phyloP scores from a whole-genome alignment of 2,113 vertebrate species.

The Menidia beryllina region DNA sequence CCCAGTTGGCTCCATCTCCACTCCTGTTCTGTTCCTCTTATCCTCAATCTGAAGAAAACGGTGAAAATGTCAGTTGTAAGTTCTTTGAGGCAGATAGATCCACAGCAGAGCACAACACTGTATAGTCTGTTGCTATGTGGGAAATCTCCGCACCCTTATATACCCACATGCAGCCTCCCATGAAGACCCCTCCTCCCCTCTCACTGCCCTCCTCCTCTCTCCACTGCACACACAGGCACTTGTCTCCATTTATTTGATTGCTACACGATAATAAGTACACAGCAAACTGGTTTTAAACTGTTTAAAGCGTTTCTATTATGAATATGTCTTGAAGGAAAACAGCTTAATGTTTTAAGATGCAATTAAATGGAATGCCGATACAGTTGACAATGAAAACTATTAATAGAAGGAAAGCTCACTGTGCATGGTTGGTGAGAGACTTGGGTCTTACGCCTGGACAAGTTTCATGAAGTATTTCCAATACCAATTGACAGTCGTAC shows the following conservation, averaged over 20 bases:
- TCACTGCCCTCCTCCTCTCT: slow-evolving; percentile 24
- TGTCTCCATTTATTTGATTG: slow-evolving; percentile 32
- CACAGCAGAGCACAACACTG: slow-evolving; percentile 25
- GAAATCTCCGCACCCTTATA: slow-evolving; percentile 66
- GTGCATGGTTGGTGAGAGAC: slow-evolving; percentile 39
- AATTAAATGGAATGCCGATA: too few species aligned
- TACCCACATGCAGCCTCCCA: slow-evolving; percentile 63
- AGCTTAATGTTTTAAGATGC: too few species aligned
- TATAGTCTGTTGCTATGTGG: slow-evolving; percentile 54
- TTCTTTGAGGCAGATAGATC: slow-evolving; percentile 18
- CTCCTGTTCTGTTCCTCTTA: slow-evolving; percentile 6
- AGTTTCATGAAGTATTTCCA: slow-evolving; percentile 43
- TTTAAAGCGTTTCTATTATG: not conserved
- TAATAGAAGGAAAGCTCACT: not conserved
- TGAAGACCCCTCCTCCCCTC: slow-evolving; percentile 29
- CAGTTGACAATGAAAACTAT: not conserved
- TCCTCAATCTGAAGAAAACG: not conserved
- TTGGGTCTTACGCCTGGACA: slow-evolving; percentile 29
- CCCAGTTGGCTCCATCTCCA: slow-evolving; percentile 58
- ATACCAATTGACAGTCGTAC: slow-evolving; percentile 54
- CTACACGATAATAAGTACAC: not conserved
- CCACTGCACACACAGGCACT: slow-evolving; percentile 27
- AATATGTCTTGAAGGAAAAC: too few species aligned
- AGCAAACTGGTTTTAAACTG: not conserved
- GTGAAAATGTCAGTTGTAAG: not conserved